These are phyloP conservation scores for Oscheius sp. DNA, from an alignment of 2,888 invertebrate genomes.

Conservation along the genomic window DNA sequence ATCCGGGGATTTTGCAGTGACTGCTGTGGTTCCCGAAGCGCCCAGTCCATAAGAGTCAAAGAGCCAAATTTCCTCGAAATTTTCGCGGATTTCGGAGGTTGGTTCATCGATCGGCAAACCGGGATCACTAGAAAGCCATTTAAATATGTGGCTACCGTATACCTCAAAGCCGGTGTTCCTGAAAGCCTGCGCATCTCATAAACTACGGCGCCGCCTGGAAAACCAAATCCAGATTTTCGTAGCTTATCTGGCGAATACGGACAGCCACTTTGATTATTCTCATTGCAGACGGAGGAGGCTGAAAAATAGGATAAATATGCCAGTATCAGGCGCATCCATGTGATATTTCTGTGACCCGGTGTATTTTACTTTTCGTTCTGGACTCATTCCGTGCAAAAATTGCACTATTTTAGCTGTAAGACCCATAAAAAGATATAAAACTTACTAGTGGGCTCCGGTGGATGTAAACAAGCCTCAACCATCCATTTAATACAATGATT, in stretches of 20 bases:
- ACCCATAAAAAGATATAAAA: background rate
- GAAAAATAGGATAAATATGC: background rate
- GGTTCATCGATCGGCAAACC: background rate
- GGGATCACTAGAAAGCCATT: slow-evolving; percentile 6
- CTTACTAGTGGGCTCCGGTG: slow-evolving; percentile 27
- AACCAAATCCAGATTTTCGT: background rate
- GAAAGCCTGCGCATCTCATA: no score
- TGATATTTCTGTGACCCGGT: no score
- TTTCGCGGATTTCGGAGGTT: slow-evolving; percentile 38
- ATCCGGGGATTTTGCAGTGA: slow-evolving; percentile 43
- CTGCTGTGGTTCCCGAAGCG: slow-evolving; percentile 41
- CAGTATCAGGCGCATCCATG: no score
- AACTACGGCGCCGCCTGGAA: no score
- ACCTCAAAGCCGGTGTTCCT: background rate
- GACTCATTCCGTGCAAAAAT: no score
- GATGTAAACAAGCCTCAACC: slow-evolving; percentile 33
- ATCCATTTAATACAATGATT: slow-evolving; percentile 34
- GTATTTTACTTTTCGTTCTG: no score
- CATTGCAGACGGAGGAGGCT: slow-evolving; percentile 29
- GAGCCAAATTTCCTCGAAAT: slow-evolving; percentile 71
- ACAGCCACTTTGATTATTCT: background rate
- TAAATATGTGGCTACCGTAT: background rate
- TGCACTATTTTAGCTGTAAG: background rate
- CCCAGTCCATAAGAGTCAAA: slow-evolving; percentile 62
- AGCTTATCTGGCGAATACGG: background rate